Evolutionary conservation across 2,888 invertebrate species (phyloP).

Genomic region (Meta bourneti): DNA sequence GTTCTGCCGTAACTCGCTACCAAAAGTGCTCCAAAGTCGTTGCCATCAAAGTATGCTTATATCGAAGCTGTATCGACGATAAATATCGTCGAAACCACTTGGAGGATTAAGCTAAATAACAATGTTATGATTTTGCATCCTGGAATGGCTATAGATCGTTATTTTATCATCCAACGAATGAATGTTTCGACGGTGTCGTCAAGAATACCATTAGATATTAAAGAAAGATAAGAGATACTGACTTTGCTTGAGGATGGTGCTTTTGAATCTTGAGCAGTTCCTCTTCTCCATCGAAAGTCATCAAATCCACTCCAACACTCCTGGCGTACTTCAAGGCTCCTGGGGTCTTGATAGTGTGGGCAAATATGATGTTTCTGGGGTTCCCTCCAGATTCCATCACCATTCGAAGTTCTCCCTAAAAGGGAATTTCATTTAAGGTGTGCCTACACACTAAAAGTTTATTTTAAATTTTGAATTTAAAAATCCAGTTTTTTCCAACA

Average conservation of each 20-base stretch:
- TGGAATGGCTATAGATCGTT: no score
- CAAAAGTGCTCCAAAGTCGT: no score
- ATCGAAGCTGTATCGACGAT: no score
- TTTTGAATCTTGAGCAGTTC: conserved; percentile 94
- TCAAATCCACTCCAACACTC: conserved; percentile 87
- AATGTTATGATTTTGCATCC: background rate
- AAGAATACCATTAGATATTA: background rate
- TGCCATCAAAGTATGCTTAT: no score
- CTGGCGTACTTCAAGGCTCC: conserved; percentile 93
- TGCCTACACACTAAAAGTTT: no score
- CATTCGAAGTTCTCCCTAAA: conserved; percentile 90
- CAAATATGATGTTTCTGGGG: conserved; percentile 92
- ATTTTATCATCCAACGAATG: no score
- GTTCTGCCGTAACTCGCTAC: no score
- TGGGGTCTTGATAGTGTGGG: conserved; percentile 95
- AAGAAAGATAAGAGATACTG: background rate
- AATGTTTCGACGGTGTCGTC: no score
- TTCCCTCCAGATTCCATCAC: conserved; percentile 87
- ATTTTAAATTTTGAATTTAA: no score
- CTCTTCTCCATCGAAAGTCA: conserved; percentile 96
- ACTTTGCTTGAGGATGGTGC: conserved; percentile 87
- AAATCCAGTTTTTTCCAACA: no score
- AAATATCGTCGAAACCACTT: no score
- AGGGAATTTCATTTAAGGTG: background rate
- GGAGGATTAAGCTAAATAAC: background rate